Percentiles rank a stretch among this genome's conserved stretches.
phyloP scores from a whole-genome alignment of 2,113 vertebrate genomes.

The Potamarius usumacintae region DNA sequence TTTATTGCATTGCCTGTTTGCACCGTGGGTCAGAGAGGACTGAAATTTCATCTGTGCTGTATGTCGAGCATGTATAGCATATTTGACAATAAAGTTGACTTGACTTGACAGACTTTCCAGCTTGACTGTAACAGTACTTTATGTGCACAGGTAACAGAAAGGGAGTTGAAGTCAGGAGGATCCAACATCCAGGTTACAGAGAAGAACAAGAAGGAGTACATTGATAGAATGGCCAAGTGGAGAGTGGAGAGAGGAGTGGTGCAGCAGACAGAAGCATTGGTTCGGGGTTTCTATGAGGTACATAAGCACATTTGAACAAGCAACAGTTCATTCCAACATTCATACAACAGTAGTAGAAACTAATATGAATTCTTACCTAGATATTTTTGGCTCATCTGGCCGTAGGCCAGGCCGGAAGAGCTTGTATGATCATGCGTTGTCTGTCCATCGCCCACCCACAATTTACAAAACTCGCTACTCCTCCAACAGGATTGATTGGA shows the following conservation, averaged over 20 bases:
- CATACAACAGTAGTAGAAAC: background rate
- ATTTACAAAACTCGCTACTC: too few species aligned
- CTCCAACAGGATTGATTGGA: too few species aligned
- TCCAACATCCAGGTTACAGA: conserved; percentile 94
- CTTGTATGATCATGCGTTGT: too few species aligned
- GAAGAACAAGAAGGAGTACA: conserved; percentile 99
- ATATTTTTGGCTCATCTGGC: background rate
- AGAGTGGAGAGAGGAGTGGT: conserved; percentile 90
- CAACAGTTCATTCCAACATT: background rate
- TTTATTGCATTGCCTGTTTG: too few species aligned
- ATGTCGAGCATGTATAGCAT: too few species aligned
- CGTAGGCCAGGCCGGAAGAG: too few species aligned
- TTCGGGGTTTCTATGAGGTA: conserved; percentile 97
- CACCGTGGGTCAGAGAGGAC: too few species aligned
- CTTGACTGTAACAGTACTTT: background rate
- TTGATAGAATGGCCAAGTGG: conserved; percentile 98
- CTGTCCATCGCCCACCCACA: too few species aligned
- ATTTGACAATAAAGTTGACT: too few species aligned
- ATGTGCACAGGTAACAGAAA: conserved; percentile 87
- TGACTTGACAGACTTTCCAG: too few species aligned
- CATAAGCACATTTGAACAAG: conserved; percentile 31
- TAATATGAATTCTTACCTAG: background rate
- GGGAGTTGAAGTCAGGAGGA: conserved; percentile 93
- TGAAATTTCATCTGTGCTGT: too few species aligned
- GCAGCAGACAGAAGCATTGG: conserved; percentile 92